These are phyloP conservation scores for Actenoides hombroni DNA, from an alignment of 2,113 vertebrate genomes.

Conservation along the genomic window DNA sequence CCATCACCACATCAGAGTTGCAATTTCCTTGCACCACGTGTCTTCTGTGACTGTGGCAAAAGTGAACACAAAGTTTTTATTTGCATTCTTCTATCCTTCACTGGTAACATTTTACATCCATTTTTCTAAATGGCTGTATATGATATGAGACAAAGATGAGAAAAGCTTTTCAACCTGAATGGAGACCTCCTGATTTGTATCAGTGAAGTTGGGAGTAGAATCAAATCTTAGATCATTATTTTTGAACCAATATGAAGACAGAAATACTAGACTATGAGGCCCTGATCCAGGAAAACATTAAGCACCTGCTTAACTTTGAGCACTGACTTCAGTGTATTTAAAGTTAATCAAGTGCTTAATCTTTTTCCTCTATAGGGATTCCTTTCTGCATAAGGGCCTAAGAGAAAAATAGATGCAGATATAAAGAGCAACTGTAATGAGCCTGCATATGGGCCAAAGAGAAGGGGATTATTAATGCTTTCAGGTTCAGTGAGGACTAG, in stretches of 20 bases:
- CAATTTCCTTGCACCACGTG: background rate
- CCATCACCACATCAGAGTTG: background rate
- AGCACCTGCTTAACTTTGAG: conserved; percentile 58
- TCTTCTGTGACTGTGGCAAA: background rate
- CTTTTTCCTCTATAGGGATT: conserved; percentile 55
- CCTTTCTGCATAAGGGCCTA: conserved; percentile 54
- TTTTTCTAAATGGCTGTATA: background rate
- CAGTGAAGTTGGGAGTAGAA: background rate
- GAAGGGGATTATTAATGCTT: conserved; percentile 66
- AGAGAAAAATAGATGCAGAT: conserved; percentile 58
- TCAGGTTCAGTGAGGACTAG: conserved; percentile 55
- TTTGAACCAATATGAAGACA: background rate
- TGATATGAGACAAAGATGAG: background rate
- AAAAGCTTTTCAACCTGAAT: background rate
- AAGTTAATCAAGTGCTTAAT: conserved; percentile 65
- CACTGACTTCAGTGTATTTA: conserved; percentile 26
- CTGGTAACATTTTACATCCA: background rate
- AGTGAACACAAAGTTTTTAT: background rate
- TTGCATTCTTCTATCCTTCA: background rate
- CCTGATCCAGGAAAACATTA: conserved; percentile 14
- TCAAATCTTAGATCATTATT: background rate
- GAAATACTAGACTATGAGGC: background rate
- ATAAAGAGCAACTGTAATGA: conserved; percentile 63
- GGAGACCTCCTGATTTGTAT: background rate
- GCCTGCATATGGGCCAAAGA: conserved; percentile 58